phyloP scores from a whole-genome alignment of 2,113 vertebrate species.

The Rousettus leschenaultii region DNA sequence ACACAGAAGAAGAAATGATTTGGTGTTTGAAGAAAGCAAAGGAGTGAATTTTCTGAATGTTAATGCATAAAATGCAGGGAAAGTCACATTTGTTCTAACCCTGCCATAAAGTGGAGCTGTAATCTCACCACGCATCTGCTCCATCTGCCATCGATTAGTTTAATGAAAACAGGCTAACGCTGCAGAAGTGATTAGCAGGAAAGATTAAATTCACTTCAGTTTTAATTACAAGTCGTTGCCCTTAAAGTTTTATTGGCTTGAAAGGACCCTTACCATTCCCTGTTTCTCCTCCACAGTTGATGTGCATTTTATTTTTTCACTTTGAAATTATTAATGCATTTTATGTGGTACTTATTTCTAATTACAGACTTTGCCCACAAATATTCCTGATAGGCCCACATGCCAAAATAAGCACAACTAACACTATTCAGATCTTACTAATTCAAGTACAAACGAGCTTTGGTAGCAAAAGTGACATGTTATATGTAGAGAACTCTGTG shows the following conservation, averaged over 20 bases:
- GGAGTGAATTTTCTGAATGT: constrained; percentile 68
- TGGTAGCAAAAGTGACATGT: constrained; percentile 3
- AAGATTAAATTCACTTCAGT: constrained; percentile 76
- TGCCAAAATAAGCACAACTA: constrained; percentile 40
- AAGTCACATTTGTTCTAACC: constrained; percentile 57
- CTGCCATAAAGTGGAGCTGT: constrained; percentile 56
- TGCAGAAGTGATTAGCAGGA: constrained; percentile 62
- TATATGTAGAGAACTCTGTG: not conserved
- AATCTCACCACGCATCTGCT: constrained; percentile 74
- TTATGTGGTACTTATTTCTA: constrained; percentile 59
- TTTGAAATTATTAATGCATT: constrained; percentile 59
- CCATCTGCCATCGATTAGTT: constrained; percentile 79
- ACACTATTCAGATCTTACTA: constrained; percentile 27
- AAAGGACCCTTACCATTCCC: not conserved
- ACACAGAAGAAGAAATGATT: constrained; percentile 53
- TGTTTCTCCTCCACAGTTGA: not conserved
- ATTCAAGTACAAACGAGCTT: constrained; percentile 49
- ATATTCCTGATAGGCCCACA: constrained; percentile 55
- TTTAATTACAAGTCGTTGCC: constrained; percentile 75
- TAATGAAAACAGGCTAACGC: constrained; percentile 77
- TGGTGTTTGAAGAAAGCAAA: constrained; percentile 52
- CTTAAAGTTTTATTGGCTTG: constrained; percentile 55
- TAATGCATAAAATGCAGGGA: constrained; percentile 51
- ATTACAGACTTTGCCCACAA: constrained; percentile 55
- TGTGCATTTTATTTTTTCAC: constrained; percentile 22